These are phyloP conservation scores for Conistra vaccinii DNA, from an alignment of 2,888 invertebrate genomes.

Conservation along the genomic window DNA sequence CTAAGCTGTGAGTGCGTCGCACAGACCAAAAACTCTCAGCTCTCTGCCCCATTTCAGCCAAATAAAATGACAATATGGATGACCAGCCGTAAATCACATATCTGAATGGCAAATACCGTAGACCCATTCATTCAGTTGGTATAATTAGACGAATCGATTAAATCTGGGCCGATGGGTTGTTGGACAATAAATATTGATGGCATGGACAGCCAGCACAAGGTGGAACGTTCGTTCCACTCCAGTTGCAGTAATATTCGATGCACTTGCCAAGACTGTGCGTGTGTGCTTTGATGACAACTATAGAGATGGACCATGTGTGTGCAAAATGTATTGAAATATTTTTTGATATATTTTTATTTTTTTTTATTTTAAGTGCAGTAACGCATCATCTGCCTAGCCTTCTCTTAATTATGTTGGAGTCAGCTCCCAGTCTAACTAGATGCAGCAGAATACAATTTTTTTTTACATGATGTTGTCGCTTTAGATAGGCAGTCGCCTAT, in stretches of 20 bases:
- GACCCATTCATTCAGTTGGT: slow-evolving; percentile 55
- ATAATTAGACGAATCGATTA: slow-evolving; percentile 57
- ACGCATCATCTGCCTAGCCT: too few species aligned
- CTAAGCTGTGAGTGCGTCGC: neutral
- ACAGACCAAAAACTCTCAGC: neutral
- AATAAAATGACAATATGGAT: slow-evolving; percentile 33
- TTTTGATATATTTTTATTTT: neutral
- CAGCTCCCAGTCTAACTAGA: too few species aligned
- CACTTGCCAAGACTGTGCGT: slow-evolving; percentile 71
- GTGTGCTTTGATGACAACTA: slow-evolving; percentile 31
- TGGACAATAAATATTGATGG: slow-evolving; percentile 70
- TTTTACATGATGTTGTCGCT: too few species aligned
- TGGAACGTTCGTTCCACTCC: slow-evolving; percentile 75
- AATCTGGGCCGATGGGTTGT: slow-evolving; percentile 59
- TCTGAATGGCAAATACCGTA: slow-evolving; percentile 55
- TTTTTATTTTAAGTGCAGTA: too few species aligned
- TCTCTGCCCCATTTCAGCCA: slow-evolving; percentile 1
- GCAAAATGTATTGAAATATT: neutral
- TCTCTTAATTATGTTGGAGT: too few species aligned
- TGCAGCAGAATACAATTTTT: too few species aligned
- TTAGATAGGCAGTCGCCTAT: too few species aligned
- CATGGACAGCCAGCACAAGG: slow-evolving; percentile 69
- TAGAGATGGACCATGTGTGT: slow-evolving; percentile 5
- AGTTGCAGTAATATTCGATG: slow-evolving; percentile 72
- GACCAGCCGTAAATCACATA: slow-evolving; percentile 49